phyloP scores from a whole-genome alignment of 1,140 invertebrate genomes.

The Holcopasites calliopsidis region DNA sequence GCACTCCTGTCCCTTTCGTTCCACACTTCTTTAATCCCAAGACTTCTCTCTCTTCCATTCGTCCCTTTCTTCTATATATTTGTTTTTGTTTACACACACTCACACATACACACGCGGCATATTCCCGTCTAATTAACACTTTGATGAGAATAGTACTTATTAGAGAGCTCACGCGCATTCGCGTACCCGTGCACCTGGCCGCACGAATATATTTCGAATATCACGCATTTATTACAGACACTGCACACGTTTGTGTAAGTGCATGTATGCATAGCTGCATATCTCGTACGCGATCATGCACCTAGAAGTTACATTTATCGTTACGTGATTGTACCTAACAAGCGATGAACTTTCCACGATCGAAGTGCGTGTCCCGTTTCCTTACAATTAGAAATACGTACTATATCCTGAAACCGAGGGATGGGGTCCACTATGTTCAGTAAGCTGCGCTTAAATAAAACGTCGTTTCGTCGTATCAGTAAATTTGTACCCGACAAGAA shows the following conservation, averaged over 20 bases:
- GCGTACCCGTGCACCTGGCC: constrained; percentile 3
- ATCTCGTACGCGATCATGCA: constrained; percentile 55
- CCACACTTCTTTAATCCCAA: background rate
- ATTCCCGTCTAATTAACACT: constrained; percentile 45
- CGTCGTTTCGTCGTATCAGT: constrained; percentile 25
- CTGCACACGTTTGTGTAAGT: background rate
- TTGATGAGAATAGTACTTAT: constrained; percentile 46
- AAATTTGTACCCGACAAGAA: constrained; percentile 53
- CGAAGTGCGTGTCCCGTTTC: constrained; percentile 6
- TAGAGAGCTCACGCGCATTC: constrained; percentile 43
- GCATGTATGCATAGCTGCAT: constrained; percentile 46
- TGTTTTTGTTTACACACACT: background rate
- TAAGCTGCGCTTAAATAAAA: constrained; percentile 55
- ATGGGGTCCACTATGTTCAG: constrained; percentile 44
- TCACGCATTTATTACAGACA: constrained; percentile 37
- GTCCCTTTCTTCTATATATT: background rate
- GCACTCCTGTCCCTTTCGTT: background rate
- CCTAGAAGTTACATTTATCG: constrained; percentile 55
- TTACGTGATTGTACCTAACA: constrained; percentile 50
- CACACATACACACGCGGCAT: constrained; percentile 20
- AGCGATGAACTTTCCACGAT: constrained; percentile 40
- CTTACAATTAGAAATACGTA: constrained; percentile 30
- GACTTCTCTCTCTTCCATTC: background rate
- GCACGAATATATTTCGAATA: constrained; percentile 27
- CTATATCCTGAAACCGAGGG: constrained; percentile 45